These are phyloP conservation scores for Meteorus sp. DNA, from an alignment of 1,140 invertebrate genomes.

Conservation along the genomic window DNA sequence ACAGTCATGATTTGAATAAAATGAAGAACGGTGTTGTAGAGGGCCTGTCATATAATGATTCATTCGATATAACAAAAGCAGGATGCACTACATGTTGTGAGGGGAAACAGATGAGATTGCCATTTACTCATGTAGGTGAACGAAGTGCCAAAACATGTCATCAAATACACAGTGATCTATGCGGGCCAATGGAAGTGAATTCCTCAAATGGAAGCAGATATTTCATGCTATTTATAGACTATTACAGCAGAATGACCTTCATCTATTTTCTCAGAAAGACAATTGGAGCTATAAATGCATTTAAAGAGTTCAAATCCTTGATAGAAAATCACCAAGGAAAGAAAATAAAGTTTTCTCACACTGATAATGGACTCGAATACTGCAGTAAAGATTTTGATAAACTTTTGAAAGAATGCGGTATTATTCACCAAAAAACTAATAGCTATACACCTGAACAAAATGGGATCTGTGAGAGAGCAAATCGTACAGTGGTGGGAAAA, in stretches of 20 bases:
- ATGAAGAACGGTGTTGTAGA: too few species aligned
- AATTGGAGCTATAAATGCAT: constrained; percentile 40
- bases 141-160: constrained; percentile 32
- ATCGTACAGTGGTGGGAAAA: constrained; percentile 29
- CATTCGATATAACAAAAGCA: too few species aligned
- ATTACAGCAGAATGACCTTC: constrained; percentile 41
- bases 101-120: neutral
- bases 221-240: constrained; percentile 51
- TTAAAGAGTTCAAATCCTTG: constrained; percentile 37
- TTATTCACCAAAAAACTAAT: constrained; percentile 38
- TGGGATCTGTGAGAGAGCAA: constrained; percentile 41
- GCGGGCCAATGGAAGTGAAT: constrained; percentile 43
- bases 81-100: neutral
- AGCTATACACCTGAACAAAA: constrained; percentile 47
- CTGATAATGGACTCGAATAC: constrained; percentile 56
- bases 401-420: constrained; percentile 40
- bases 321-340: constrained; percentile 44
- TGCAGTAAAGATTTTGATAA: constrained; percentile 39
- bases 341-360: constrained; percentile 39
- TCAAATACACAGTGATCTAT: constrained; percentile 49
- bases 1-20: neutral
- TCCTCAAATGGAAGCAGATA: constrained; percentile 45
- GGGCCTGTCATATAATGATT: too few species aligned
- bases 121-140: neutral
- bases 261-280: constrained; percentile 52